Evolutionary conservation across 1,140 invertebrate genomes (phyloP).

Genomic region (Drosophila insularis): DNA sequence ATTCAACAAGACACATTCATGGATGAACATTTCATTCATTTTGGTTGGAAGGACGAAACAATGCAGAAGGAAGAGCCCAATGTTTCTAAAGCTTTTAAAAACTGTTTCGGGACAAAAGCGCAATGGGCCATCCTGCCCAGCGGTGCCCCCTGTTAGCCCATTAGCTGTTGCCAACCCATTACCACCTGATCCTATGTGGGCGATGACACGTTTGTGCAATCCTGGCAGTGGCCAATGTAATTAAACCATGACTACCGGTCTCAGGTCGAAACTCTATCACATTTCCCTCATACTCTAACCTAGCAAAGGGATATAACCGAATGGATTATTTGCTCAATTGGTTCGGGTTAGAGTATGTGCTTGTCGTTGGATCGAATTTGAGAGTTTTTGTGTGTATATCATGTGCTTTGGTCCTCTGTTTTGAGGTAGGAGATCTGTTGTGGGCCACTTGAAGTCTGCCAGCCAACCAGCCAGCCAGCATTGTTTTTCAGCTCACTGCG

Average conservation of each 20-base stretch:
- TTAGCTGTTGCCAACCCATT: not conserved
- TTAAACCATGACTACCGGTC: conserved; percentile 27
- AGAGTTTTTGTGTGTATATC: not conserved
- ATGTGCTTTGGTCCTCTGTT: not conserved
- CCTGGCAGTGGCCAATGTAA: conserved; percentile 42
- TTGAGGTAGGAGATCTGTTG: conserved; percentile 24
- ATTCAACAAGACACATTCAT: conserved; percentile 9
- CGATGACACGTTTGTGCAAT: conserved; percentile 2
- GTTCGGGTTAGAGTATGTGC: conserved; percentile 4
- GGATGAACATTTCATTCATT: not conserved
- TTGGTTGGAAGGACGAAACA: not conserved
- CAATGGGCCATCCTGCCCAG: not conserved
- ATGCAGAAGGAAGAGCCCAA: not conserved
- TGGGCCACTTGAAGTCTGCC: conserved; percentile 65
- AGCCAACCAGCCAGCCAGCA: conserved; percentile 29
- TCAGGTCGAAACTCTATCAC: not conserved
- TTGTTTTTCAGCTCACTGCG: conserved; percentile 57
- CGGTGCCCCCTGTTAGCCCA: not conserved
- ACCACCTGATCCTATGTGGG: conserved; percentile 1
- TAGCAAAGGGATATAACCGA: not conserved
- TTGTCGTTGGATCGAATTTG: conserved; percentile 16
- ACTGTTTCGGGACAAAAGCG: conserved; percentile 3
- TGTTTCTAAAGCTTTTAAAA: conserved; percentile 4
- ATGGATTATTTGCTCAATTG: not conserved
- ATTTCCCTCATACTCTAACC: not conserved